Base-by-base conservation (phyloP, 2,888 invertebrate genomes). In the Leptinotarsa tumamoca region DNA sequence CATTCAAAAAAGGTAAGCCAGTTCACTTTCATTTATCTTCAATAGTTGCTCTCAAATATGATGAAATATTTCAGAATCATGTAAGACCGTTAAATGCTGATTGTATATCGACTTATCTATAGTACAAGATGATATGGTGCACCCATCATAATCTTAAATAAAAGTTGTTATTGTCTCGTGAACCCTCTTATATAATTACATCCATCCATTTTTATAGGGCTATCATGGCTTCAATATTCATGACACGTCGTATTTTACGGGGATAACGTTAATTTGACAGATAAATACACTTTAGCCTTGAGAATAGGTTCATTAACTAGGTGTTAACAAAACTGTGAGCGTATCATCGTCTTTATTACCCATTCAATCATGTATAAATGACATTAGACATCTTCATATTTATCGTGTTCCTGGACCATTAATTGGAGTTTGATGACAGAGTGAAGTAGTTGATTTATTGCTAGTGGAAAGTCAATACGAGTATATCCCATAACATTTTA, bases 241-340 rank as follows among this genome's bases (percentile, higher is more conserved):
- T 58, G 15, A 15, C 23, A 58, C 14, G 15, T 58, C 21, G 23
- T 58, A 58, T 27, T 58, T 58, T 58, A 58, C 15, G 21, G 17
- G 58, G 58, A 58, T 58, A 58, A 58, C 58, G 23, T 58, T 58
- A 58, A 58, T 58, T 58, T 58, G 58, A 58, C 58, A 58, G 58
- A 58, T 58, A 58, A 58, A 58, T 58, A 58, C 23, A 21, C 4
- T 58, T 23, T 58, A 58, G 27, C 58, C 23, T 23, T 15, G 21
- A 58, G 15, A 58, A 58, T 23, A 4, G 21, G 21, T 58, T 58
- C 58, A 58, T 58, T 58, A 58, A 58, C 21, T 58, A 58, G 58
- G 58, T 58, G 58, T 58, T 58, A 58, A 58, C 58, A 58, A 58
- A 58, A 58, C 58, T 58, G 58, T 58, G 23, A 23, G 58, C 4